Conservation (phyloP, 2,113 vertebrate genomes). For the Salvelinus alpinus region DNA sequence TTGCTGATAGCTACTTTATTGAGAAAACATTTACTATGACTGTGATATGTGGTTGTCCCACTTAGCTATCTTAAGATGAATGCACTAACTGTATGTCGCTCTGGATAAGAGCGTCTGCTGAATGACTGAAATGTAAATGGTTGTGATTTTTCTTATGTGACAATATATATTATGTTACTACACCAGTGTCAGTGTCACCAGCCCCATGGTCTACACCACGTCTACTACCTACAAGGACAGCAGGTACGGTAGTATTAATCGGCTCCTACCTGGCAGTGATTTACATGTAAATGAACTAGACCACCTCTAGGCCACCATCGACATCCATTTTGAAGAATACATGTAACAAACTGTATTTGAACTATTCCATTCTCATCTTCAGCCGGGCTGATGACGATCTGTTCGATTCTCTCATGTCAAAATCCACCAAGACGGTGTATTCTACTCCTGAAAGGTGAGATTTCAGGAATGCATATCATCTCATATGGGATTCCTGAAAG, state of each 20-base stretch:
- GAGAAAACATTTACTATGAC: too few relatives aligned
- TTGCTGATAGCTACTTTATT: too few relatives aligned
- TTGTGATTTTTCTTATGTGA: too few relatives aligned
- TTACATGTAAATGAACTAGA: background rate
- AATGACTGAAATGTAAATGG: too few relatives aligned
- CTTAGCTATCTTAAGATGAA: too few relatives aligned
- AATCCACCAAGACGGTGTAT: conserved; percentile 49
- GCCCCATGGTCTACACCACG: conserved; percentile 56
- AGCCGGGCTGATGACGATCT: conserved; percentile 47
- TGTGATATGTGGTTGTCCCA: too few relatives aligned
- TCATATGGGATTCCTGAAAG: background rate
- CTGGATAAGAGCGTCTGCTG: too few relatives aligned
- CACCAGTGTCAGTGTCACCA: conserved; percentile 51
- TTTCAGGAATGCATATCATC: background rate
- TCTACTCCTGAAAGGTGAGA: conserved; percentile 60
- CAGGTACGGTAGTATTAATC: conserved; percentile 36
- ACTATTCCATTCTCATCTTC: background rate
- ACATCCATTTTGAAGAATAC: too few relatives aligned
- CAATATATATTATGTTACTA: conserved; percentile 37
- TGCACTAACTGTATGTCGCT: too few relatives aligned
- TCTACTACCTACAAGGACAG: conserved; percentile 59
- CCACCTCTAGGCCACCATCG: too few relatives aligned
- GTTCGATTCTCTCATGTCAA: conserved; percentile 44
- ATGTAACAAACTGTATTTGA: too few relatives aligned
- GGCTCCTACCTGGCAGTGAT: background rate